Base-by-base conservation (phyloP, 2,888 invertebrate species). In the Leptopilina syphax region DNA sequence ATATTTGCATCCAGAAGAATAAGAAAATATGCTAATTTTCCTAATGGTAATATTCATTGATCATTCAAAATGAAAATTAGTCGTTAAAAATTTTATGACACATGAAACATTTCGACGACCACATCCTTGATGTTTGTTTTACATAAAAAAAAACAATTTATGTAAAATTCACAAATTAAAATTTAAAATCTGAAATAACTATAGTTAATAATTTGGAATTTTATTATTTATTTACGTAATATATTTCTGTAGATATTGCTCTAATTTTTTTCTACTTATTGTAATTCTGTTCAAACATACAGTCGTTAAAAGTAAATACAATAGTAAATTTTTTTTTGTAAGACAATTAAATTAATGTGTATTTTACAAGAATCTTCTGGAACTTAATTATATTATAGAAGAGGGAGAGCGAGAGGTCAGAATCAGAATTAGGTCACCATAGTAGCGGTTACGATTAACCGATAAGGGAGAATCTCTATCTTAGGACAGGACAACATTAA, bases 361-460 rank as follows among this genome's bases (percentile, higher is more conserved):
- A 63, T 63, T 63, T 18, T n/a, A 24, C 24, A 63, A 24, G 63
- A 63, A 24, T 63, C 24, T 63, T 63, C 34, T n/a, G 24, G 24
- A 63, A n/a, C 24, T 63, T 66, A 66, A 41, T 41, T 66, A 10
- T 41, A n/a, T 66, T 41, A 44, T 44, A 13, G n/a, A 12, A n/a
- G 12, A 50, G 47, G 9, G 63, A 47, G 47, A 47, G 47, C 1
- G 8, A 41, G 41, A 44, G n/a, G 66, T 66, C 41, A 66, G 66
- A 41, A 66, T 66, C n/a, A 27, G 50, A 68, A 68, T 68, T 50
- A 50, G 68, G 68, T 68, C 68, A 24, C 4, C 50, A 50, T 50
- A 24, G 68, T 50, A 50, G 50, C 47, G 10, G 47, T 68, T 68
- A 18, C 50, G 12, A 68, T 68, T 50, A 50, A 47, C 50, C 50